Evolutionary conservation across 2,888 invertebrate species (phyloP), one percentile per base, ranked within the genome.

Genomic region (Trilocha varians): DNA sequence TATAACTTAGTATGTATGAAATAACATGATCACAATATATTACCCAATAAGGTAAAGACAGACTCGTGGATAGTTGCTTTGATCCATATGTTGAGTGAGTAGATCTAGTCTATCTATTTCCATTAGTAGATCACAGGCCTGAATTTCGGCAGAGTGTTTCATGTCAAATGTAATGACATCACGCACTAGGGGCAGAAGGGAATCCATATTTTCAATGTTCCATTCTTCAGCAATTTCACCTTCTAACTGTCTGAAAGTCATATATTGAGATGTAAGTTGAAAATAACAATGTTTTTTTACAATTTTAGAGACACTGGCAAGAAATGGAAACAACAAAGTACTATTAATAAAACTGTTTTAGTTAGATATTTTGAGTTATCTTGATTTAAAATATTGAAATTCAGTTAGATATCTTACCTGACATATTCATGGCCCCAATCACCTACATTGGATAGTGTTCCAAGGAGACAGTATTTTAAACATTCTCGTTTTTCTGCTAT

Each of bases 391-490:
- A n/a, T n/a, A n/a, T n/a, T n/a, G n/a, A n/a, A n/a, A n/a, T n/a
- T n/a, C n/a, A n/a, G n/a, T n/a, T n/a, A n/a, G 33, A 39, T 39
- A 37, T 32, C 48, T 55, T 68, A 91, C 91, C 92, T 90, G 41
- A 99, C 96, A 87, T 99, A 99, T 85, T 99, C 99, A 84, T 99
- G 99, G 1, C 99, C 99, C 99, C 99, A 99, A 62, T 97, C 96
- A 5, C 97, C 97, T 50, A 99, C 94, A 67, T 94, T 93, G 50
- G 92, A 91, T 78, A 91, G 88, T 16, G 91, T 91, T 25, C 97
- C 96, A 48, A 92, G 74, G 16, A 99, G 87, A 52, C 98, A 92
- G 72, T 94, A 99, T 62, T 95, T 95, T 6, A 99, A 87, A 66
- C 98, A 98, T 72, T 99, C 99, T 51, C 92, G 82, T 48, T 90